Base-by-base conservation (phyloP, 1,140 invertebrate genomes). In the Rhopalosiphum maidis region DNA sequence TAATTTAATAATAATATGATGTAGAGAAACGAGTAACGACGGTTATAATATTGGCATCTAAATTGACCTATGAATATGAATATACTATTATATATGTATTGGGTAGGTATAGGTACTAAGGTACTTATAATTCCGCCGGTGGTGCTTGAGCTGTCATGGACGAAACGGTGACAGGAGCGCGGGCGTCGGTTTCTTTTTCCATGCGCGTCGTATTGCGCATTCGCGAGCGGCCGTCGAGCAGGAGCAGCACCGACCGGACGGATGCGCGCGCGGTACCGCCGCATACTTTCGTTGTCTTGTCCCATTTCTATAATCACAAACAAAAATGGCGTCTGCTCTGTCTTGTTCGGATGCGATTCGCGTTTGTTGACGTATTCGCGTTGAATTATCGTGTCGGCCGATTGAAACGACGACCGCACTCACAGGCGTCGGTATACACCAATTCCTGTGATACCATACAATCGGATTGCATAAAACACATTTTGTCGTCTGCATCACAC, bases 221-320 rank as follows among this genome's bases (percentile, higher is more conserved):
- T 85, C 82, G 48, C 91, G 35, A 55, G 25, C n/a, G 9, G n/a
- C 15, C 77, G 90, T 37, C 77, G 90, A 35, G 46, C 23, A 23
- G 35, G 90, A 35, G 90, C 23, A 23, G 35, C 91, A 83, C 48
- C 91, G 91, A 54, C 91, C 48, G 82, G 82, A 93, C 82, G 48
- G 91, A 86, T 93, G 91, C 91, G 91, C 68, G 77, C 77, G 48
- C 48, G 77, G 43, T 91, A 85, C 91, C 35, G 48, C 82, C 48
- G 91, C 77, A 93, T 93, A 93, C 85, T 93, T 93, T 93, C 82
- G 91, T 93, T 93, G 91, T 93, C 91, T 93, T 93, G 91, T 93
- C 91, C 91, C 91, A 83, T 86, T 93, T 92, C 82, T 93, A 77
- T 77, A 93, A 93, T 93, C 91, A 93, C 85, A 93, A 93, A 93